Evolutionary conservation across 2,797 vertebrate species (phyloP).

Genomic region (Mionectes olivaceus): DNA sequence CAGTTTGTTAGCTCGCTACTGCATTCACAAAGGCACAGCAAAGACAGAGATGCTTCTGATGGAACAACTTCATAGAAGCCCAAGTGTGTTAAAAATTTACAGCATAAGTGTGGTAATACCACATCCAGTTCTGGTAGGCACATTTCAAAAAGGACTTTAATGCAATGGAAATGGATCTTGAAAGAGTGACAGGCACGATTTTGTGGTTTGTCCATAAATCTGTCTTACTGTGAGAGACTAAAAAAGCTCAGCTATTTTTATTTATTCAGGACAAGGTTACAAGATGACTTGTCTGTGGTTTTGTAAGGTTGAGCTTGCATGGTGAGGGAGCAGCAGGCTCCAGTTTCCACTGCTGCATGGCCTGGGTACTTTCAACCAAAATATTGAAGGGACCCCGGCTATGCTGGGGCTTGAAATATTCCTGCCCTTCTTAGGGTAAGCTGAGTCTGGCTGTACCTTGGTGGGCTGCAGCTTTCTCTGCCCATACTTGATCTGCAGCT

Average conservation of each 20-base stretch:
- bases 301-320: neutral
- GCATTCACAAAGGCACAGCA: neutral
- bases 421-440: neutral
- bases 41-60: neutral
- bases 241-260: conserved; percentile 37
- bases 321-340: neutral
- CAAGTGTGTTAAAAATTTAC: conserved; percentile 7
- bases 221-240: neutral
- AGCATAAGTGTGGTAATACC: conserved; percentile 1
- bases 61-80: neutral
- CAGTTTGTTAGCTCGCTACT: neutral
- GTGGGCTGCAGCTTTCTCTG: neutral
- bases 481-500: neutral
- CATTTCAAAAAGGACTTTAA: conserved; percentile 16
- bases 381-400: neutral
- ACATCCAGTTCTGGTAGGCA: neutral
- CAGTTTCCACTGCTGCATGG: neutral
- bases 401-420: neutral
- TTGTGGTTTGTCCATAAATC: conserved; percentile 37
- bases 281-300: conserved; percentile 21
- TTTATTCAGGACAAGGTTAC: conserved; percentile 26
- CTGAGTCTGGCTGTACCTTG: neutral
- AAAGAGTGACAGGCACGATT: neutral
- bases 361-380: neutral
- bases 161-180: conserved; percentile 12